A percentile compares a stretch with the other conserved stretches of the same genome.
phyloP scores from a whole-genome alignment of 1,140 invertebrate genomes.

The Saxidomus purpurata region DNA sequence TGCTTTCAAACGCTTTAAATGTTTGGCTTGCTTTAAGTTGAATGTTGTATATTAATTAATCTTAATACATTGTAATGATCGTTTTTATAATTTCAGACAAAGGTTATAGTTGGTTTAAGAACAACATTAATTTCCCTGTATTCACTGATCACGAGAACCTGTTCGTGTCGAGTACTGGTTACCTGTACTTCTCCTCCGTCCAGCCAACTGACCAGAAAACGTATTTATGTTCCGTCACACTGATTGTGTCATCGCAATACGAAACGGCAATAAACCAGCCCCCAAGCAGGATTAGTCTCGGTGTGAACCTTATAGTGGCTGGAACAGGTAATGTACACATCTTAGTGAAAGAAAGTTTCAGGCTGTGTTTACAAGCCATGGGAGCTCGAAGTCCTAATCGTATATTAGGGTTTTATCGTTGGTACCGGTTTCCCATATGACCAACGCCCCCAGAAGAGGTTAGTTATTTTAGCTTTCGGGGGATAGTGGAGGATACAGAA shows the following conservation, averaged over 20 bases:
- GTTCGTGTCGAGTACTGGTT: slow-evolving; percentile 59
- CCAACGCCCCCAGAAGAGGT: too few species aligned
- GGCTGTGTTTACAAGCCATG: too few species aligned
- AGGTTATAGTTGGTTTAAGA: slow-evolving; percentile 43
- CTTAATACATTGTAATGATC: too few species aligned
- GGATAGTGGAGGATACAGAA: too few species aligned
- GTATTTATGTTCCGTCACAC: slow-evolving; percentile 54
- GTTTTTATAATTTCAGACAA: slow-evolving; percentile 28
- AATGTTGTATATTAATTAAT: too few species aligned
- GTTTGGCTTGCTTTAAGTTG: too few species aligned
- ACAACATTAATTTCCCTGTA: slow-evolving; percentile 25
- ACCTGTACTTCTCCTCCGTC: slow-evolving; percentile 58
- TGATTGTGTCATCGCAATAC: neutral
- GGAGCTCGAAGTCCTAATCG: too few species aligned
- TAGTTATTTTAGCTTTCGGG: too few species aligned
- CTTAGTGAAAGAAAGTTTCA: too few species aligned
- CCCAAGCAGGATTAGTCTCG: slow-evolving; percentile 55
- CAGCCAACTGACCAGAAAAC: slow-evolving; percentile 53
- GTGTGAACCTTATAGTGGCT: slow-evolving; percentile 21
- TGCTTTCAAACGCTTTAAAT: too few species aligned
- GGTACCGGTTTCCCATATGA: too few species aligned
- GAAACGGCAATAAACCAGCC: slow-evolving; percentile 12
- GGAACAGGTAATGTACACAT: slow-evolving; percentile 44
- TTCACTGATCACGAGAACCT: slow-evolving; percentile 15
- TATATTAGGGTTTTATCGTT: too few species aligned